These are phyloP conservation scores for Linepithema humile DNA, from an alignment of 1,140 invertebrate genomes.

Conservation along the genomic window DNA sequence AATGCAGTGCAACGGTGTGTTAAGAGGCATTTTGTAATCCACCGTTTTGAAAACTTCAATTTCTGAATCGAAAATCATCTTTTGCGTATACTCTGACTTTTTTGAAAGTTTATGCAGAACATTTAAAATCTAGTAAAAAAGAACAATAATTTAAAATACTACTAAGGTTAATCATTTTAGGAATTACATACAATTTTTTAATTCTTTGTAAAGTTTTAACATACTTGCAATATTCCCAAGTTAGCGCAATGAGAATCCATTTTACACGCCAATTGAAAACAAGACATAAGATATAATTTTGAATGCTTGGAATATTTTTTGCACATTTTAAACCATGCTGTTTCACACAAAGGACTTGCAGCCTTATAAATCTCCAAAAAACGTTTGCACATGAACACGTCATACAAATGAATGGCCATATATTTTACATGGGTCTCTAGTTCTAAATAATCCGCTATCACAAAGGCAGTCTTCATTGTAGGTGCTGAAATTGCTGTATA, in stretches of 20 bases:
- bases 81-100: conserved; percentile 61
- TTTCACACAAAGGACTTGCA: neutral
- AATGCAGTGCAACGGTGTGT: conserved; percentile 73
- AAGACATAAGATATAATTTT: conserved; percentile 74
- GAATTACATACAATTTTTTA: no score
- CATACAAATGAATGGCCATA: conserved; percentile 77
- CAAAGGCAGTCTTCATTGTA: conserved; percentile 72
- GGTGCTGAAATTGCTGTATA: conserved; percentile 69
- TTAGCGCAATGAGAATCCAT: conserved; percentile 70
- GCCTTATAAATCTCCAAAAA: conserved; percentile 73
- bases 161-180: neutral
- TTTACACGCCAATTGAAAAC: conserved; percentile 79
- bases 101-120: conserved; percentile 56
- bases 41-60: conserved; percentile 72
- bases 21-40: conserved; percentile 72
- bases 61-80: conserved; percentile 70
- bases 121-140: conserved; percentile 63
- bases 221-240: conserved; percentile 72
- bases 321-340: conserved; percentile 49
- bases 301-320: conserved; percentile 60
- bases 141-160: neutral
- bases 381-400: conserved; percentile 74
- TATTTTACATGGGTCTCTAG: conserved; percentile 74
- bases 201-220: neutral
- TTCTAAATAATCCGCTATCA: conserved; percentile 69